Base-by-base conservation (phyloP, 2,113 vertebrate species). In the Lota lota region DNA sequence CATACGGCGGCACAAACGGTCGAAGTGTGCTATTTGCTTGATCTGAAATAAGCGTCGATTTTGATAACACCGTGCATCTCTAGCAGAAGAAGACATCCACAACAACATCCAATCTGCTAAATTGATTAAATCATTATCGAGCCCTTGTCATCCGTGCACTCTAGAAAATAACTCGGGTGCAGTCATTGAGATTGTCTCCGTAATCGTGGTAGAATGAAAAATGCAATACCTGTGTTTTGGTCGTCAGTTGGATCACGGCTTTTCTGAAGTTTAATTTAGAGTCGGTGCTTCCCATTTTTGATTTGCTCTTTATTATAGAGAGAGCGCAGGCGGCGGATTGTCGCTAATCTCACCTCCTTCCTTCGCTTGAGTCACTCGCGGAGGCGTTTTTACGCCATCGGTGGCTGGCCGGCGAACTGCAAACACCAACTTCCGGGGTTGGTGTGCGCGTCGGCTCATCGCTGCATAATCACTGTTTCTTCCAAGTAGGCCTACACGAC, bases 241-340 rank as follows among this genome's bases (percentile, higher is more conserved):
- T 99, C 72, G 97, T 98, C 80, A 99, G 94, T 88, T 99, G 97
- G 82, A 99, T 98, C 78, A 99, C 97, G 40, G 97, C 96, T 87
- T 99, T 99, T 88, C 97, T 94, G 89, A 99, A 99, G 90, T 97
- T 96, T 47, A 99, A 91, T 88, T 97, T 99, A 24, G 96, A 97
- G 88, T 99, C 97, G 63, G 93, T 93, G 86, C 92, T 95, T 69
- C 97, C 97, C 97, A 99, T 99, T 70, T 70, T 86, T 76, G 64
- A 69, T 73, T 82, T 82, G 75, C 60, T 69, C 66, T 77, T 82
- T 67, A 24, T 68, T 69, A 57, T 60, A 21, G 64, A 22, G 71
- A 77, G 71, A 75, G 66, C 61, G 83, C 73, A 60, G 68, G 68
- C 76, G 66, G 75, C 81, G 73, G 80, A 83, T 84, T 85, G 70